Percentiles rank a stretch among this genome's conserved stretches.
Evolutionary conservation across 2,888 invertebrate genomes (phyloP).

Genomic region (Schrankia costaestrigalis): DNA sequence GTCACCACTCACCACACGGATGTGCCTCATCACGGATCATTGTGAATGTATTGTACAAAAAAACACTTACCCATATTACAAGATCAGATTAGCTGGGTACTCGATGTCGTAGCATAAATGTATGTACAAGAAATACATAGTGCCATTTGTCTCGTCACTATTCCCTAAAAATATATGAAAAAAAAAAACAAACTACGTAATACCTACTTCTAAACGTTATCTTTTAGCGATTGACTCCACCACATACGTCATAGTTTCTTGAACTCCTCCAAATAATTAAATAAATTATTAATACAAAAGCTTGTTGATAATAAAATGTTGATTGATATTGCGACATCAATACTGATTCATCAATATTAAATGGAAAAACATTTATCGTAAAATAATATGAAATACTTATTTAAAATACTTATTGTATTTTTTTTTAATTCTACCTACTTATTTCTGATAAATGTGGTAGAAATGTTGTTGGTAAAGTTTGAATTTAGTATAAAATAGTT

Average conservation of each 20-base stretch:
- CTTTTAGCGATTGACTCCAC: neutral
- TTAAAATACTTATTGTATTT: too few species aligned
- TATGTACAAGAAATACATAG: too few species aligned
- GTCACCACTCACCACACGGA: too few species aligned
- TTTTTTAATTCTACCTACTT: too few species aligned
- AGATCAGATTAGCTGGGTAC: too few species aligned
- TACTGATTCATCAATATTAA: constrained; percentile 9
- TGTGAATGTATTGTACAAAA: too few species aligned
- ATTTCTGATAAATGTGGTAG: too few species aligned
- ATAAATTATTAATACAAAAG: constrained; percentile 3
- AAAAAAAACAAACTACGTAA: neutral
- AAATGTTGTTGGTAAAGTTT: constrained; percentile 1
- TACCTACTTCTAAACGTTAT: neutral
- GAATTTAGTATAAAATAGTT: neutral
- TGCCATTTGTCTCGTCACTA: too few species aligned
- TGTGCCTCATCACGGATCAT: too few species aligned
- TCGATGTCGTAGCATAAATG: too few species aligned
- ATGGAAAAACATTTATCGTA: constrained; percentile 2
- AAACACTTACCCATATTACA: too few species aligned
- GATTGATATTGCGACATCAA: constrained; percentile 4
- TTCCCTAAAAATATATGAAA: neutral
- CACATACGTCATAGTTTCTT: constrained; percentile 5
- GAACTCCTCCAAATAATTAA: constrained; percentile 1
- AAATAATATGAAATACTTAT: neutral
- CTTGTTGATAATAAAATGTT: constrained; percentile 1